Conservation (phyloP, 2,113 vertebrate species). For the Charadrius vociferus region DNA sequence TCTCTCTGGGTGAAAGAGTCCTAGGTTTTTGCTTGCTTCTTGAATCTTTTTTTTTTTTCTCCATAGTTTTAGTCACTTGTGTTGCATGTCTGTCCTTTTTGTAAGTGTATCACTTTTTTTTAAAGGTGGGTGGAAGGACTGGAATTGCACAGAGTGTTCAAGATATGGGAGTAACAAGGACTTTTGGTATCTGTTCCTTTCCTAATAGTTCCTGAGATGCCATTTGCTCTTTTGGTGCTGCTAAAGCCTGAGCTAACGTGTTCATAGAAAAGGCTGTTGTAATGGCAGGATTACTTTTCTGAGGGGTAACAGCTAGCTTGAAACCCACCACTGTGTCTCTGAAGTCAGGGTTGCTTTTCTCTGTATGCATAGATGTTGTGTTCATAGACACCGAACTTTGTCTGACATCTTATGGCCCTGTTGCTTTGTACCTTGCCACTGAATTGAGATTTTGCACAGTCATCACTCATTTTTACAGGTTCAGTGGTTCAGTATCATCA, state of each 20-base stretch:
- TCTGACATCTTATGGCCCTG: neutral
- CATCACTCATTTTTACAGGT: neutral
- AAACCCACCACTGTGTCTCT: neutral
- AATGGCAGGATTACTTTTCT: neutral
- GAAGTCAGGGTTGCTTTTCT: neutral
- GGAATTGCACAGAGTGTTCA: neutral
- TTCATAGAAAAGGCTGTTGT: neutral
- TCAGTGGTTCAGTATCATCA: neutral
- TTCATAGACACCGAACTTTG: neutral
- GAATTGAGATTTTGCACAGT: neutral
- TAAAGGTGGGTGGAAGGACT: neutral
- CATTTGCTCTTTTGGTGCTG: neutral
- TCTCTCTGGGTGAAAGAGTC: neutral
- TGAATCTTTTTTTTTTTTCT: neutral
- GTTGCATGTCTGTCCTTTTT: neutral
- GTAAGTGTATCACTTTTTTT: rapidly evolving
- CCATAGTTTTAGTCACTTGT: neutral
- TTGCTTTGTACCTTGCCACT: neutral
- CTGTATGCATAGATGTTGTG: neutral
- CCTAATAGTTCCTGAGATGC: neutral
- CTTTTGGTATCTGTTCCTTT: neutral
- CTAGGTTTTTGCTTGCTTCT: neutral
- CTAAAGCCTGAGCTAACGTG: neutral
- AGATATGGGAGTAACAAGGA: neutral
- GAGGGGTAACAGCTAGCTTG: neutral